Percentiles rank a stretch among this genome's conserved stretches.
Evolutionary conservation across 2,113 vertebrate genomes (phyloP).

Genomic region (Acrocephalus kingi): DNA sequence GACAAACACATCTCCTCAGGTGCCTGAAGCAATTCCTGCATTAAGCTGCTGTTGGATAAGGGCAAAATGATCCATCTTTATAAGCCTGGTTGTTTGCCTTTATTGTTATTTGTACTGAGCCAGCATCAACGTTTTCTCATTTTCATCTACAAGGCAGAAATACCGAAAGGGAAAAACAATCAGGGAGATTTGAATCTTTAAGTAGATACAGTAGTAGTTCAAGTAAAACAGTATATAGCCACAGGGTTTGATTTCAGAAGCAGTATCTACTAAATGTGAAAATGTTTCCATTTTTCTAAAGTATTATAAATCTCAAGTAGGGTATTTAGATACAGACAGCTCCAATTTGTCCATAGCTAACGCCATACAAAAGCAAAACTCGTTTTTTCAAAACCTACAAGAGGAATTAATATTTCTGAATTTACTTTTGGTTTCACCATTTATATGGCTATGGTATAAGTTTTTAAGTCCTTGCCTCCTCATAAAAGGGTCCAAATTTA

Average conservation of each 20-base stretch:
- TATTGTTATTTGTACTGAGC: conserved; percentile 41
- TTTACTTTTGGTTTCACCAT: not conserved
- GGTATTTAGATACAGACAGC: not conserved
- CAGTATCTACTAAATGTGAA: not conserved
- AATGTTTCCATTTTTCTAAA: not conserved
- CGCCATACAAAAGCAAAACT: not conserved
- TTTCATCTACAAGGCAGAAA: conserved; percentile 31
- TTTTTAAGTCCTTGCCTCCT: not conserved
- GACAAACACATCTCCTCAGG: conserved; percentile 24
- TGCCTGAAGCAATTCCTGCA: conserved; percentile 35
- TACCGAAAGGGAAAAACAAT: conserved; percentile 18
- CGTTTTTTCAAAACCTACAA: not conserved
- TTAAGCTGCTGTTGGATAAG: conserved; percentile 7
- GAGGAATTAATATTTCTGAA: not conserved
- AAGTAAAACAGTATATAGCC: not conserved
- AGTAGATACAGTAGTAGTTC: not conserved
- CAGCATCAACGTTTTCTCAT: not conserved
- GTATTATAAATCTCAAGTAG: not conserved
- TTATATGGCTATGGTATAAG: not conserved
- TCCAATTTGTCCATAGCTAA: not conserved
- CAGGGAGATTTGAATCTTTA: conserved; percentile 43
- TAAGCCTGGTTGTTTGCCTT: conserved; percentile 38
- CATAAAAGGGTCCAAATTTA: not conserved
- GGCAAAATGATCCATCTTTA: conserved; percentile 40
- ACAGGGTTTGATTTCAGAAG: conserved; percentile 26